Evolutionary conservation across 2,113 vertebrate species (phyloP).

Genomic region (Hippopotamus amphibius): DNA sequence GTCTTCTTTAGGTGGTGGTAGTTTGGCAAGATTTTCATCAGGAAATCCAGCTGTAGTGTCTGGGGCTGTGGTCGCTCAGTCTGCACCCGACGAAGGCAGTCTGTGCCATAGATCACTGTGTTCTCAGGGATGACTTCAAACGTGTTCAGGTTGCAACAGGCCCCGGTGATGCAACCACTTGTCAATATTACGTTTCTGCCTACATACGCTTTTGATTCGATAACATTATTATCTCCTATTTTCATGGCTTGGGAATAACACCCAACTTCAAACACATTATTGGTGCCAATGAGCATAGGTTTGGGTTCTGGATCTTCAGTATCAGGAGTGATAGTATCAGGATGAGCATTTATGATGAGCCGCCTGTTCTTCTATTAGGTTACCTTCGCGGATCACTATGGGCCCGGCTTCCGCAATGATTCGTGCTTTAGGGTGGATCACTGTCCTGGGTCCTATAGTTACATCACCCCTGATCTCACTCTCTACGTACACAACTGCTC

Average conservation of each 20-base stretch:
- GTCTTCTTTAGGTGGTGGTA: slow-evolving; percentile 98
- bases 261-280: slow-evolving; percentile 98
- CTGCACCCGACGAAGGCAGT: slow-evolving; percentile 94
- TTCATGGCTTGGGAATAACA: slow-evolving; percentile 82
- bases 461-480: too few relatives aligned
- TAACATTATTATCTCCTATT: too few relatives aligned
- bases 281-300: slow-evolving; percentile 95
- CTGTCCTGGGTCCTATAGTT: slow-evolving; percentile 92
- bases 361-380: slow-evolving; percentile 97
- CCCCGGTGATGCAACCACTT: slow-evolving; percentile 94
- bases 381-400: slow-evolving; percentile 96
- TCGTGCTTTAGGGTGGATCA: slow-evolving; percentile 96
- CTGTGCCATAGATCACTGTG: slow-evolving; percentile 93
- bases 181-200: slow-evolving; percentile 95
- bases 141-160: slow-evolving; percentile 94
- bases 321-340: slow-evolving; percentile 95
- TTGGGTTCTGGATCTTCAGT: slow-evolving; percentile 91
- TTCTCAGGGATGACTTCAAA: slow-evolving; percentile 95
- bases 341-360: slow-evolving; percentile 95
- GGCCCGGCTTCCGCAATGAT: slow-evolving; percentile 97
- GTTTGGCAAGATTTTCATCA: slow-evolving; percentile 99
- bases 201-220: slow-evolving; percentile 87
- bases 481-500: too few relatives aligned
- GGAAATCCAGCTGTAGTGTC: slow-evolving; percentile 96
- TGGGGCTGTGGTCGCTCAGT: slow-evolving; percentile 97